Conservation (phyloP, 2,113 vertebrate species). For the Thinocorus orbignyianus region DNA sequence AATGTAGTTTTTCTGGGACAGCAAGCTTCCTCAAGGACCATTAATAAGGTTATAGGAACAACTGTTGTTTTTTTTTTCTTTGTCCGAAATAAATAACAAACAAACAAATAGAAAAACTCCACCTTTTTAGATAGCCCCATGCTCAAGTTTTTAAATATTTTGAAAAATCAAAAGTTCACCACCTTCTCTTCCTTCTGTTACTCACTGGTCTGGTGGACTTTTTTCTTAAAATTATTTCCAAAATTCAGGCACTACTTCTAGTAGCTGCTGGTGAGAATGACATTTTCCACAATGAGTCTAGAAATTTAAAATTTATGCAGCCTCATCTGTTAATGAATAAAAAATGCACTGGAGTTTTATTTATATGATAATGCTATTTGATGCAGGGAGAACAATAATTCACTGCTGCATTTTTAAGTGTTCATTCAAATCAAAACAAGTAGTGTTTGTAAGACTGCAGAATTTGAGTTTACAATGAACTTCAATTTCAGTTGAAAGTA, state of each 20-base stretch:
- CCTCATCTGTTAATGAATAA: not conserved
- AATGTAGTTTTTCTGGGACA: not conserved
- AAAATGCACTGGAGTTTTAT: not conserved
- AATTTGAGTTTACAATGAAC: not conserved
- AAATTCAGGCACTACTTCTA: not conserved
- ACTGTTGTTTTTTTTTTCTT: not conserved
- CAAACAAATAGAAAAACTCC: not conserved
- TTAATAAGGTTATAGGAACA: not conserved
- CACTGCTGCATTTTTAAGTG: not conserved
- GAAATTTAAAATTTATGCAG: not conserved
- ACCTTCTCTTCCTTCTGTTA: not conserved
- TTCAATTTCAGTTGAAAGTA: not conserved
- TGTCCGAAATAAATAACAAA: not conserved
- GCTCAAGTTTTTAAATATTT: not conserved
- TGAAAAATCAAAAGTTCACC: not conserved
- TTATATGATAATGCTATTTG: not conserved
- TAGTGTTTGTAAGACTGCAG: not conserved
- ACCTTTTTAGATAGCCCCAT: not conserved
- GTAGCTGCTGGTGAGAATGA: not conserved
- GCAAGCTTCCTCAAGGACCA: not conserved
- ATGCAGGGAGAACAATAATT: not conserved
- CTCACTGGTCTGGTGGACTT: not conserved
- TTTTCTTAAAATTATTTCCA: not conserved
- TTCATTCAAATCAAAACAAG: not conserved
- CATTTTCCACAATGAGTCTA: not conserved